A percentile compares a stretch with the other conserved stretches of the same genome.
phyloP scores from a whole-genome alignment of 1,140 invertebrate species.

The Bombus ignitus region DNA sequence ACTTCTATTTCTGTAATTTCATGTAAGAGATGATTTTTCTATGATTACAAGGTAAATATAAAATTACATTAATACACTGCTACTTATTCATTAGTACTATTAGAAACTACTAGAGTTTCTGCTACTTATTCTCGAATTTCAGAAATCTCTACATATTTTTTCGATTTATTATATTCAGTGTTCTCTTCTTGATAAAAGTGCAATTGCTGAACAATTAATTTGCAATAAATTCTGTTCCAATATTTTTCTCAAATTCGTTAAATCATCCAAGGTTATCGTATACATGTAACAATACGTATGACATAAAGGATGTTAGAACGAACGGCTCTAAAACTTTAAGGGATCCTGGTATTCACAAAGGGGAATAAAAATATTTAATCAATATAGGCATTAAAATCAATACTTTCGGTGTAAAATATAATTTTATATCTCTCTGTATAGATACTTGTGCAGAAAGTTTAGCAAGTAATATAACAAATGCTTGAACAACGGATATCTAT shows the following conservation, averaged over 20 bases:
- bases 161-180: not conserved
- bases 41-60: not conserved
- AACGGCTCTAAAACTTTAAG: not conserved
- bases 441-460: not conserved
- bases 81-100: not conserved
- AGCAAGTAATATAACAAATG: not conserved
- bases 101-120: not conserved
- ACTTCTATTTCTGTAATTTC: not conserved
- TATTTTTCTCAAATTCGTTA: not conserved
- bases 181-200: not conserved
- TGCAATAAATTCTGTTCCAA: not conserved
- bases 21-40: not conserved
- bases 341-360: not conserved
- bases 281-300: not conserved
- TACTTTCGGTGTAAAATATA: not conserved
- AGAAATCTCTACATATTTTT: not conserved
- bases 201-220: not conserved
- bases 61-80: not conserved
- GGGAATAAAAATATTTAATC: conserved; percentile 3
- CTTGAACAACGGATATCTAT: not conserved
- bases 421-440: not conserved
- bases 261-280: not conserved
- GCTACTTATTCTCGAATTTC: not conserved
- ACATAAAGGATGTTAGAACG: not conserved
- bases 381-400: not conserved